Base-by-base conservation (phyloP, 2,797 vertebrate species). In the Molossus alvarezi region DNA sequence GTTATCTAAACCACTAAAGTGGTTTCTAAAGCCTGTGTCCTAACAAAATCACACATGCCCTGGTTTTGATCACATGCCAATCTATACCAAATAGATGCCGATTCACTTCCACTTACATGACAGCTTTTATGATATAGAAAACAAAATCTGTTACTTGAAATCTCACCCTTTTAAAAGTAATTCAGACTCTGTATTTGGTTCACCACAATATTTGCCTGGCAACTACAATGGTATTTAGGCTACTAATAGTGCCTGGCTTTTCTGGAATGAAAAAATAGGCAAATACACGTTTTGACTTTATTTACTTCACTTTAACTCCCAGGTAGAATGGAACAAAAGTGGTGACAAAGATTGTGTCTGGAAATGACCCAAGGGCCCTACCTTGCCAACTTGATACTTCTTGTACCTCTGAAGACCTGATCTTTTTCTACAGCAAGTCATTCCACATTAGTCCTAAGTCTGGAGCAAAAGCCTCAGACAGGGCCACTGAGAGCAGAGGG, bases 381-480 rank as follows among this genome's bases (percentile, higher is more conserved):
- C 48, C 58, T 92, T 88, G 85, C 41, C 88, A 94, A 23, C 37
- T 33, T 67, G 55, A 83, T 96, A 48, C 10, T 62, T 75, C 53
- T 23, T 60, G 90, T 55, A 18, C 33, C 69, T 92, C 62, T 77
- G 73, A 97, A 88, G 82, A 58, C 57, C 64, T 85, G 79, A 48
- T 53, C 64, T 93, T 73, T 90, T 90, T 69, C 87, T 87, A 71
- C 17, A 80, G 86, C 9, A 75, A 96, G 82, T 96, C 82, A 67
- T 23, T 83, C 82, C 75, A 53, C 29, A 83, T 89, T 79, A 75
- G 55, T 25, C 75, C 55, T 73, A 20, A 53, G 21, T n/a, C 37
- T 20, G 29, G n/a, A 73, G 53, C 53, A 71, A 92, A 73, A 57
- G 17, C 4, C 5, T 51, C 65, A 51, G 21, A 79, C 51, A 62